Evolutionary conservation across 1,140 invertebrate genomes (phyloP).

Genomic region (Macrobrachium nipponense): DNA sequence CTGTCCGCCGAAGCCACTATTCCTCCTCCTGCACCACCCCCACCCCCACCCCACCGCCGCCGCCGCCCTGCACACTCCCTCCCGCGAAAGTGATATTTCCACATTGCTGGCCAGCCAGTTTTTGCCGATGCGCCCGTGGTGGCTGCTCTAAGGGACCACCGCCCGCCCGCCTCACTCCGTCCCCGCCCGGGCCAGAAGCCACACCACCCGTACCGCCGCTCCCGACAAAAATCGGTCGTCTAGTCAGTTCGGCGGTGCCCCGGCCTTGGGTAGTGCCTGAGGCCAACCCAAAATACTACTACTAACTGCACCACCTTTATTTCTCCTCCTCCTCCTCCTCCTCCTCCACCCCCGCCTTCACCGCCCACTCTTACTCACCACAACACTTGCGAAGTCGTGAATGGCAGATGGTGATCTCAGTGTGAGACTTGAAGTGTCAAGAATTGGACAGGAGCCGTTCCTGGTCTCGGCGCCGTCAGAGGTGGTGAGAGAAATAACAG

Average conservation of each 20-base stretch:
- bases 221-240: constrained; percentile 21
- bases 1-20: background rate
- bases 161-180: constrained; percentile 42
- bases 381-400: too few relatives aligned
- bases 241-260: constrained; percentile 56
- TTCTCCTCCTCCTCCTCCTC: constrained; percentile 48
- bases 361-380: background rate
- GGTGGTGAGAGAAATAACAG: too few relatives aligned
- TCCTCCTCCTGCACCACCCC: background rate
- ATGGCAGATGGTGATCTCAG: too few relatives aligned
- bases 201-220: constrained; percentile 43
- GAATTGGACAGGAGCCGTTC: too few relatives aligned
- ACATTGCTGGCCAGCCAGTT: constrained; percentile 60
- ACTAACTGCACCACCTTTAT: constrained; percentile 36
- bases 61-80: constrained; percentile 52
- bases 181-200: constrained; percentile 50
- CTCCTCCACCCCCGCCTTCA: constrained; percentile 24
- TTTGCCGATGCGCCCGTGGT: constrained; percentile 47
- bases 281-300: constrained; percentile 20
- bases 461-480: too few relatives aligned
- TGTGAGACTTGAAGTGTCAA: too few relatives aligned
- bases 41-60: constrained; percentile 21
- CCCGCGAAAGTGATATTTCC: constrained; percentile 61
- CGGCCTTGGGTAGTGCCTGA: constrained; percentile 46
- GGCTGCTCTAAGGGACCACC: constrained; percentile 47